A percentile compares a stretch with the other conserved stretches of the same genome.
Conservation (phyloP, 2,113 vertebrate genomes). For the Labeo rohita region DNA sequence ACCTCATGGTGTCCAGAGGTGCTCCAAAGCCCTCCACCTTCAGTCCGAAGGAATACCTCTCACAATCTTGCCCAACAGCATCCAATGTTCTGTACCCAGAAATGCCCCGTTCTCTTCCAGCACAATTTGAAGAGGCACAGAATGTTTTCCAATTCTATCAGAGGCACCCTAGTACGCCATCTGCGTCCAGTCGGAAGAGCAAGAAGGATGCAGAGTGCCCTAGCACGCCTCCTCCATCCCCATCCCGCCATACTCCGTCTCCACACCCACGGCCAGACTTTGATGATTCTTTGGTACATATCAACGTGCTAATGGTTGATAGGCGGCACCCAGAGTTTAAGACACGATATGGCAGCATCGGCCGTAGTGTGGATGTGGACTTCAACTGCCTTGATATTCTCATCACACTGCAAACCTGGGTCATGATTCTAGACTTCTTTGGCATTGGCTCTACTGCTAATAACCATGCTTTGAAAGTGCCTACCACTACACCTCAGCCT, state of each 20-base stretch:
- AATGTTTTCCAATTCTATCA: constrained; percentile 98
- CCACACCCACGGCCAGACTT: constrained; percentile 80
- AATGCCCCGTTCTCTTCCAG: constrained; percentile 95
- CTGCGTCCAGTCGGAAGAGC: constrained; percentile 75
- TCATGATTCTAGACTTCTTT: constrained; percentile 97
- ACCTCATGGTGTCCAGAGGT: constrained; percentile 94
- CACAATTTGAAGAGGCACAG: constrained; percentile 94
- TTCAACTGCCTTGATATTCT: constrained; percentile 97
- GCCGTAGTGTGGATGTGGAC: constrained; percentile 90
- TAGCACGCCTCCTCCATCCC: constrained; percentile 94
- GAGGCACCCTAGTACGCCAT: constrained; percentile 82
- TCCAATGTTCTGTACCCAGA: constrained; percentile 89
- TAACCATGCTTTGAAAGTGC: constrained; percentile 87
- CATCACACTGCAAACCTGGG: constrained; percentile 97
- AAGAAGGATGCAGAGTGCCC: constrained; percentile 83
- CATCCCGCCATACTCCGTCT: constrained; percentile 73
- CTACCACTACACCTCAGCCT: constrained; percentile 70
- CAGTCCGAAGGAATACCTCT: constrained; percentile 91
- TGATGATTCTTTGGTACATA: constrained; percentile 94
- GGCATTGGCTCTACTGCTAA: constrained; percentile 96
- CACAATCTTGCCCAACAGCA: constrained; percentile 89
- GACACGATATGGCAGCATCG: constrained; percentile 81
- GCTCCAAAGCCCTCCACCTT: constrained; percentile 92
- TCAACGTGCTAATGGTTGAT: constrained; percentile 93
- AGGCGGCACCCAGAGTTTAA: constrained; percentile 92